Base-by-base conservation (phyloP, 2,113 vertebrate genomes). In the Bettongia penicillata region DNA sequence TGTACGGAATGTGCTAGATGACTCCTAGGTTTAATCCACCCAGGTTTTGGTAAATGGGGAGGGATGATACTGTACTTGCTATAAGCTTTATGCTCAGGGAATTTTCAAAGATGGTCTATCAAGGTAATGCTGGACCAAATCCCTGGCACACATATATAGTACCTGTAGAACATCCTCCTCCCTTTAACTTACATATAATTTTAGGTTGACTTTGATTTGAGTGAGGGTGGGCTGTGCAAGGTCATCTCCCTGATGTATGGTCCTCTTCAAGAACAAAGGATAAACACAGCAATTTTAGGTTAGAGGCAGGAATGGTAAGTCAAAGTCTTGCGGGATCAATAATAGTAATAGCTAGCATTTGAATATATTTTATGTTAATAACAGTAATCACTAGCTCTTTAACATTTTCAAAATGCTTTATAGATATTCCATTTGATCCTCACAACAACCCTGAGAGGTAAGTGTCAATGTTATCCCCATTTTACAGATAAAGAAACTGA, bases 81-180 rank as follows among this genome's bases (percentile, higher is more conserved):
- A 91, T 95, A 97, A 98, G 95, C 96, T 93, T 93, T 24, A 93
- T 91, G 91, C 50, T 84, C 49, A 91, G 91, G 55, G 51, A 55
- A 96, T 90, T 97, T 97, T 96, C 93, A 16, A 97, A 97, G 95
- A 97, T 92, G 51, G 91, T 95, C 48, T 48, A 48, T 48, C 96
- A 93, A 96, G 90, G 68, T n/a, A 89, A 95, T 89, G 14, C 8
- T 93, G 92, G 91, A 53, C 89, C 94, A 53, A 96, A 97, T 97
- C 95, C 92, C 95, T 93, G 26, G 49, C 91, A 93, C 93, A 95
- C 37, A n/a, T n/a, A 37, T 19, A n/a, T 5, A 19, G 5, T 16
- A 77, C 68, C 37, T 77, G 5, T n/a, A 77, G 68, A n/a, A 77
- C 16, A n/a, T 77, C 16, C 16, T n/a, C 16, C 14, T 77, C 5